These are phyloP conservation scores for Rattus norvegicus DNA, from an alignment of 2,113 vertebrate species.

Conservation along the genomic window DNA sequence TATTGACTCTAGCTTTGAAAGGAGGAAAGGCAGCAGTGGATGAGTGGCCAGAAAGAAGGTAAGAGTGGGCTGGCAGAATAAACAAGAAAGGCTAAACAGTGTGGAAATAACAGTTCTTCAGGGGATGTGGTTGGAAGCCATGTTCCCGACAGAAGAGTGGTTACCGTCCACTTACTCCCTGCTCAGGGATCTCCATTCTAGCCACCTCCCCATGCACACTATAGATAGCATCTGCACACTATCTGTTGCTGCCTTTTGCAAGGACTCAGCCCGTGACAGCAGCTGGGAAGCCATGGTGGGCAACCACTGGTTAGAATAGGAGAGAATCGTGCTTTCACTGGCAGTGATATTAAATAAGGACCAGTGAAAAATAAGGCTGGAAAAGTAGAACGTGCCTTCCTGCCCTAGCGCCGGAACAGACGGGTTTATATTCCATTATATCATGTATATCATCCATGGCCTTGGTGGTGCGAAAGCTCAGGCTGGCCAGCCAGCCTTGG, in stretches of 20 bases:
- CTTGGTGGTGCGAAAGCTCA: not conserved
- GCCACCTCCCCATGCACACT: not conserved
- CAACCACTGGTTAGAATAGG: not conserved
- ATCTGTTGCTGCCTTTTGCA: not conserved
- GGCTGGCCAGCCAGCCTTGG: not conserved
- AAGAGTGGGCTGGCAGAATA: not conserved
- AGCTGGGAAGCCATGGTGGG: not conserved
- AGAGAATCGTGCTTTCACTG: not conserved
- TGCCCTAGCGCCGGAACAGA: not conserved
- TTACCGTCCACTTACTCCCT: not conserved
- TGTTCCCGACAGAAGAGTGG: not conserved
- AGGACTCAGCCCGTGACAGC: not conserved
- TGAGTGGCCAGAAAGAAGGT: not conserved
- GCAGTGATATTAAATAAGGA: not conserved
- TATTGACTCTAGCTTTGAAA: not conserved
- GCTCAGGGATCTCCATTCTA: not conserved
- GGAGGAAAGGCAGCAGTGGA: not conserved
- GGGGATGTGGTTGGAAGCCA: not conserved
- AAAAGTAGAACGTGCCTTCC: not conserved
- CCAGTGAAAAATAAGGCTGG: not conserved
- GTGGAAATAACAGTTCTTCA: fast-evolving
- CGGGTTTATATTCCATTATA: not conserved
- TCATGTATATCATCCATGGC: not conserved
- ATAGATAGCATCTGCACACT: fast-evolving
- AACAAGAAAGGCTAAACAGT: not conserved